These are phyloP conservation scores for Brachypterus glaber DNA, from an alignment of 2,888 invertebrate species.

Conservation along the genomic window DNA sequence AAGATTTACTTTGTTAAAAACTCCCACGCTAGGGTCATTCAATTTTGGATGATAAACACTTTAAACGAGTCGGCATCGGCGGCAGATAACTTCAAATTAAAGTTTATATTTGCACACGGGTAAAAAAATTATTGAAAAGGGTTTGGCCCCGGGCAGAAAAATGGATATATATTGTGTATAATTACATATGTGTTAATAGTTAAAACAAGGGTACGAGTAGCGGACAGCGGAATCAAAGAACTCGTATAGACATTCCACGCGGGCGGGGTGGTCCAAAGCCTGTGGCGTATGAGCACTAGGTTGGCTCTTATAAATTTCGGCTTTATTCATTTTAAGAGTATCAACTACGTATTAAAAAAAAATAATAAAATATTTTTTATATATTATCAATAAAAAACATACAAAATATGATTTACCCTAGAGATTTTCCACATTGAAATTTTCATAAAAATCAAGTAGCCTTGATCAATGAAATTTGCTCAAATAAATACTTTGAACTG, in stretches of 20 bases:
- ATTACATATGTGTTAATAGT: conserved; percentile 36
- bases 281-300: conserved; percentile 33
- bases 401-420: too few relatives aligned
- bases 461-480: too few relatives aligned
- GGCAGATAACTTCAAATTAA: conserved; percentile 25
- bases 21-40: neutral
- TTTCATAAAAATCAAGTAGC: too few relatives aligned
- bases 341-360: too few relatives aligned
- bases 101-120: conserved; percentile 15
- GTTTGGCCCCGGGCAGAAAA: conserved; percentile 20
- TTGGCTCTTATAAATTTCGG: too few relatives aligned
- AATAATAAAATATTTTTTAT: too few relatives aligned
- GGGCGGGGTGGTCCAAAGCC: conserved; percentile 29
- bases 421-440: too few relatives aligned
- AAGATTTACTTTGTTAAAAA: too few relatives aligned
- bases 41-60: neutral
- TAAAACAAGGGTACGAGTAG: conserved; percentile 29
- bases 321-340: too few relatives aligned
- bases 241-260: conserved; percentile 33
- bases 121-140: conserved; percentile 19
- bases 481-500: too few relatives aligned
- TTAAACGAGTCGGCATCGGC: conserved; percentile 15
- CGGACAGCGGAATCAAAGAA: conserved; percentile 33
- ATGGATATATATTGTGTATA: conserved; percentile 29
- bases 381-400: too few relatives aligned